Evolutionary conservation across 2,888 invertebrate genomes (phyloP).

Genomic region (Acrocyrtus sp.): DNA sequence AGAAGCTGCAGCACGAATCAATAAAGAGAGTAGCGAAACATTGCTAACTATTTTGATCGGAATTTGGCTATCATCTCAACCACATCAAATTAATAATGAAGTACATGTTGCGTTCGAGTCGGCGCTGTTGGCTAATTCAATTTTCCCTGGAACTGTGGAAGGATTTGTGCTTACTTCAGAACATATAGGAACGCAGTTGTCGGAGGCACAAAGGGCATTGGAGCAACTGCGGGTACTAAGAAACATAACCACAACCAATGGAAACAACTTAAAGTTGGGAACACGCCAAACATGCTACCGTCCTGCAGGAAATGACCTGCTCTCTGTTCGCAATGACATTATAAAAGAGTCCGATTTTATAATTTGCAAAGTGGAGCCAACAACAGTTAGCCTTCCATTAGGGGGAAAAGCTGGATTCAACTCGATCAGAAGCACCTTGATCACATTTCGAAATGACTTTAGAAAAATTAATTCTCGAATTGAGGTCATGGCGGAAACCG

Average conservation of each 20-base stretch:
- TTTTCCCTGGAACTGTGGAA: constrained; percentile 15
- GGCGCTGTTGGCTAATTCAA: constrained; percentile 11
- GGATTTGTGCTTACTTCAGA: not conserved
- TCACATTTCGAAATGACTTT: not conserved
- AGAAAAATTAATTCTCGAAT: constrained; percentile 26
- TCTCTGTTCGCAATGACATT: not conserved
- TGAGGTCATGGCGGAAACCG: constrained; percentile 32
- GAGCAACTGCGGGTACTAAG: no score
- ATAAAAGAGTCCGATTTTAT: constrained; percentile 30
- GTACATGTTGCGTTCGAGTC: constrained; percentile 14
- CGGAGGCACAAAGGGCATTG: not conserved
- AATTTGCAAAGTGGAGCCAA: constrained; percentile 8
- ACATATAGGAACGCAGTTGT: not conserved
- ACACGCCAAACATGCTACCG: constrained; percentile 8
- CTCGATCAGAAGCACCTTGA: constrained; percentile 8
- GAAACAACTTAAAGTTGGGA: constrained; percentile 9
- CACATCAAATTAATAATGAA: constrained; percentile 9
- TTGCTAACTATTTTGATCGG: constrained; percentile 1
- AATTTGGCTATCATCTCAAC: constrained; percentile 1
- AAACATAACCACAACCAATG: not conserved
- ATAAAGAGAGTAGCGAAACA: not conserved
- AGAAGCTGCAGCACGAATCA: constrained; percentile 24
- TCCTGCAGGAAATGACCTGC: not conserved
- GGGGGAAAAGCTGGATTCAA: constrained; percentile 8
- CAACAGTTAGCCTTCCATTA: not conserved